Conservation (phyloP, 2,113 vertebrate species). For the Microcebus ravelobensis region DNA sequence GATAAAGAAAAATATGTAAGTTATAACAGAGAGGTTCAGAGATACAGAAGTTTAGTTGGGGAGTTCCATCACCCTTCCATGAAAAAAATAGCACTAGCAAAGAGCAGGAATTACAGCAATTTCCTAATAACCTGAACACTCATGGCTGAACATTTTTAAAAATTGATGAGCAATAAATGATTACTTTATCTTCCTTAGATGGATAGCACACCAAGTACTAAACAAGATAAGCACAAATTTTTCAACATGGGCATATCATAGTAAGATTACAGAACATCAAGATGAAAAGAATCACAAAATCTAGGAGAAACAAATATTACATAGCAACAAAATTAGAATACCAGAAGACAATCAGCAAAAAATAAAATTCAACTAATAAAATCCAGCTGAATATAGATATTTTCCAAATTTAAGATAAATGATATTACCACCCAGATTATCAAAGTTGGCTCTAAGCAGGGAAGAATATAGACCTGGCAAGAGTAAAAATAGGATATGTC, state of each 20-base stretch:
- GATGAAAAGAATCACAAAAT: background rate
- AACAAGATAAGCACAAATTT: background rate
- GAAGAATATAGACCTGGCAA: background rate
- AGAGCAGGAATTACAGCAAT: background rate
- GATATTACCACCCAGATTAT: background rate
- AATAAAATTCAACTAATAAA: background rate
- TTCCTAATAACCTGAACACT: background rate
- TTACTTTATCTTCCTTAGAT: background rate
- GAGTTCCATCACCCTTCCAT: background rate
- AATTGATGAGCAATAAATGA: background rate
- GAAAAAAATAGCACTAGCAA: background rate
- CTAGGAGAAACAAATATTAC: background rate
- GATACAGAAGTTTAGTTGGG: background rate
- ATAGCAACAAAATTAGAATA: background rate
- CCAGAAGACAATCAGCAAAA: background rate
- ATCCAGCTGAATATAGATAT: background rate
- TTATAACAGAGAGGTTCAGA: background rate
- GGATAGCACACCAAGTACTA: background rate
- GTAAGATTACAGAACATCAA: background rate
- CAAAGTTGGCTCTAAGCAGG: background rate
- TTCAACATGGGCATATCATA: background rate
- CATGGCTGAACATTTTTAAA: background rate
- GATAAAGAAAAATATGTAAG: background rate
- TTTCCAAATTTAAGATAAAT: background rate
- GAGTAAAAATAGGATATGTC: background rate